Conservation (phyloP, 2,888 invertebrate genomes). For the Odontocerum albicorne region DNA sequence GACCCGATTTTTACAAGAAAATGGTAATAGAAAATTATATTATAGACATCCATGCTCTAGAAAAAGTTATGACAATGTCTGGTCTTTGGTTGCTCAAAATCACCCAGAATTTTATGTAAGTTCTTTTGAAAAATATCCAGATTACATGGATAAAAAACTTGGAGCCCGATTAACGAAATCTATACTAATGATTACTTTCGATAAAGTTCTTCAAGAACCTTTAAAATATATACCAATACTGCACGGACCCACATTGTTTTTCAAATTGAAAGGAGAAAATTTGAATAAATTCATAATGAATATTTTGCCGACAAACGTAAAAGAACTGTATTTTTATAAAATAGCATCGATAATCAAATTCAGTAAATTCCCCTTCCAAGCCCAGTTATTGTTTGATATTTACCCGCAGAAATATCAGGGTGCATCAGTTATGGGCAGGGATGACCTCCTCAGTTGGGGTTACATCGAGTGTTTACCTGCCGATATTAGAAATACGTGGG, state of each 20-base stretch:
- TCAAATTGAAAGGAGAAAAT: conserved; percentile 21
- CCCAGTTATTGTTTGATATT: conserved; percentile 20
- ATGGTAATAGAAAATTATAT: background rate
- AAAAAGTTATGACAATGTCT: conserved; percentile 5
- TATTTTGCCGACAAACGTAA: conserved; percentile 7
- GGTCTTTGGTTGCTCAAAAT: conserved; percentile 15
- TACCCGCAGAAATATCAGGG: conserved; percentile 24
- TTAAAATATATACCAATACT: background rate
- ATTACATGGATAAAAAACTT: background rate
- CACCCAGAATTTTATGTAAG: conserved; percentile 18
- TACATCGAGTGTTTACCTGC: conserved; percentile 7
- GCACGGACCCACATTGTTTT: conserved; percentile 3
- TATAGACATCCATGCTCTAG: background rate
- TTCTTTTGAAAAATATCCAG: conserved; percentile 2
- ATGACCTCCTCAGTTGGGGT: conserved; percentile 11
- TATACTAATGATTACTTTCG: background rate
- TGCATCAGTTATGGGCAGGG: conserved; percentile 10
- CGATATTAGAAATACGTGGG: conserved; percentile 22
- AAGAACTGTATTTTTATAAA: no score
- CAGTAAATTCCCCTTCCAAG: no score
- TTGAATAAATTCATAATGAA: conserved; percentile 19
- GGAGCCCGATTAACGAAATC: conserved; percentile 3
- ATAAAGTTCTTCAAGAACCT: background rate
- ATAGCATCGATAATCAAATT: no score
- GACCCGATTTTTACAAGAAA: conserved; percentile 32